A percentile compares a stretch with the other conserved stretches of the same genome.
Conservation (phyloP, 2,113 vertebrate genomes). For the Lasiurus borealis region DNA sequence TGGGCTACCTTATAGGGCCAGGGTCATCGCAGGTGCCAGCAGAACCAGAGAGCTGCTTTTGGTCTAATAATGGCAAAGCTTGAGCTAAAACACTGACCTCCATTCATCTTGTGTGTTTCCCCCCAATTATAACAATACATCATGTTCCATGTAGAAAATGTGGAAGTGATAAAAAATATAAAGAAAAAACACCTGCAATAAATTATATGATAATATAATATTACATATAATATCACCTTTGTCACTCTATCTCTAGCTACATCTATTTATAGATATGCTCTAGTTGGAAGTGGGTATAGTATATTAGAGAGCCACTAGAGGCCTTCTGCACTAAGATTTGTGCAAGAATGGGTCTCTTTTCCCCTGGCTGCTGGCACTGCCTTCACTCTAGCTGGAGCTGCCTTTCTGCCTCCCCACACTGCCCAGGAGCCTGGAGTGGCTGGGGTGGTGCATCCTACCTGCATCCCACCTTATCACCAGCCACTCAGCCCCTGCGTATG, state of each 20-base stretch:
- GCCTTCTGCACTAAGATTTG: too few species aligned
- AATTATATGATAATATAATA: neutral
- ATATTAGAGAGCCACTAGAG: neutral
- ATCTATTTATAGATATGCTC: neutral
- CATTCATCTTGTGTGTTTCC: neutral
- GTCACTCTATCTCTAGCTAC: neutral
- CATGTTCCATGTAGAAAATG: neutral
- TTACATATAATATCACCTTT: neutral
- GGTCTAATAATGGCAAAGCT: accelerated
- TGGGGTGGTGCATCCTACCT: too few species aligned
- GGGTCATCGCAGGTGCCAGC: too few species aligned
- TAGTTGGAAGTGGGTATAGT: neutral
- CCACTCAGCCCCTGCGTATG: too few species aligned
- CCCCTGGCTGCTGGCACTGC: too few species aligned
- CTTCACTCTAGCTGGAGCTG: too few species aligned
- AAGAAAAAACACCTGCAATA: neutral
- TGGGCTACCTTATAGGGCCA: accelerated
- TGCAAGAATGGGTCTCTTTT: too few species aligned
- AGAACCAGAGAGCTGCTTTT: neutral
- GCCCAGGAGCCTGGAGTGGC: too few species aligned
- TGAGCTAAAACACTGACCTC: too few species aligned
- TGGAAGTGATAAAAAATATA: neutral
- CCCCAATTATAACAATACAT: neutral
- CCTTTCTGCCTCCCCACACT: too few species aligned
- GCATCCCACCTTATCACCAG: too few species aligned